Evolutionary conservation across 2,113 vertebrate genomes (phyloP).

Genomic region (Oreochromis aureus): DNA sequence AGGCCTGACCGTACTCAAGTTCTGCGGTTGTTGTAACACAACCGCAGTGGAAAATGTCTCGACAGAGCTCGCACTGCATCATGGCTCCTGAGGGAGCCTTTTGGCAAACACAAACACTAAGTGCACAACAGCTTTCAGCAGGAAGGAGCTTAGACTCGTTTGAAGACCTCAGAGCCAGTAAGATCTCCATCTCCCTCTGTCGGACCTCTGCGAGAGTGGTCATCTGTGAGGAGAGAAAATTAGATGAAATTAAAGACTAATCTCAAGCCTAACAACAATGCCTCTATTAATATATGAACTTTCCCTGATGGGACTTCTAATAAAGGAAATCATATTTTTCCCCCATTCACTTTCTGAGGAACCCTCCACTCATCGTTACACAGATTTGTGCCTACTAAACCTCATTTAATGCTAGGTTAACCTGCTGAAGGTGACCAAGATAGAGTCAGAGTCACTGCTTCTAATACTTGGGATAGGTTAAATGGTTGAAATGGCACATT

Average conservation of each 20-base stretch:
- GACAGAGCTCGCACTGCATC: constrained; percentile 94
- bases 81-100: constrained; percentile 83
- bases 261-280: not conserved
- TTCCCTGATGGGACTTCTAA: not conserved
- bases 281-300: not conserved
- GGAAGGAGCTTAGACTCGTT: constrained; percentile 83
- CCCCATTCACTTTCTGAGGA: not conserved
- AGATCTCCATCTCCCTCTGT: constrained; percentile 84
- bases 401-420: not conserved
- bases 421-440: not conserved
- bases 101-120: constrained; percentile 86
- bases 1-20: constrained; percentile 69
- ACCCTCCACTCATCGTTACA: not conserved
- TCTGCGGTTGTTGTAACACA: constrained; percentile 69
- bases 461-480: not conserved
- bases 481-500: not conserved
- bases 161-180: constrained; percentile 77
- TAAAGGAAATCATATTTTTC: not conserved
- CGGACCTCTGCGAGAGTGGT: constrained; percentile 85
- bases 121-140: constrained; percentile 64
- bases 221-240: constrained; percentile 74
- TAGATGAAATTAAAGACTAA: not conserved
- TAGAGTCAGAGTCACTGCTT: not conserved
- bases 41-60: constrained; percentile 83
- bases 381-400: not conserved